These are phyloP conservation scores for Busseola fusca DNA, from an alignment of 2,888 invertebrate genomes.

Conservation along the genomic window DNA sequence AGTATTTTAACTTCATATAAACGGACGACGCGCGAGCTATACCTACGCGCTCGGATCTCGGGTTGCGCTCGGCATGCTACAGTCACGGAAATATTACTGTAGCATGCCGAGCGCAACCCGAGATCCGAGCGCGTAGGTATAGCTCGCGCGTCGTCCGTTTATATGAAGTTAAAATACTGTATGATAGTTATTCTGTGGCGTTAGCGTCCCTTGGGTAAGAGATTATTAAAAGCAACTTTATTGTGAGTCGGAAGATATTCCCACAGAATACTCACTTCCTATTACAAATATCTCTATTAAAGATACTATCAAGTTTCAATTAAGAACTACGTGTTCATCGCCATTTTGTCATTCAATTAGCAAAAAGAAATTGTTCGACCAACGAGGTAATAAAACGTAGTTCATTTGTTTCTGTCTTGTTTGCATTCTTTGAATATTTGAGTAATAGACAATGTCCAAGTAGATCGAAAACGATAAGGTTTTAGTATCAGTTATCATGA, in stretches of 20 bases:
- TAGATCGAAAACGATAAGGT: conserved; percentile 17
- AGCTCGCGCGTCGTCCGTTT: too few species aligned
- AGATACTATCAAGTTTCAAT: conserved; percentile 51
- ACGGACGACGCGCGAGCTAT: too few species aligned
- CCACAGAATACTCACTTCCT: conserved; percentile 6
- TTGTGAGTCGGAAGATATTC: neutral
- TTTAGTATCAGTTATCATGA: conserved; percentile 8
- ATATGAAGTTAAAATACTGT: too few species aligned
- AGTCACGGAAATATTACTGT: too few species aligned
- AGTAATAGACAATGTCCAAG: conserved; percentile 25
- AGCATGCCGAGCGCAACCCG: too few species aligned
- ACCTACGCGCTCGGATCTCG: too few species aligned
- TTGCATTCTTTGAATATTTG: conserved; percentile 41
- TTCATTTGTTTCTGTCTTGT: conserved; percentile 34
- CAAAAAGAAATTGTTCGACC: conserved; percentile 30
- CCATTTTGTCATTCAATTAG: conserved; percentile 52
- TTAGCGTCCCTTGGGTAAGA: neutral
- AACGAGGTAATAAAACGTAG: conserved; percentile 44
- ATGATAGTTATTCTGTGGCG: too few species aligned
- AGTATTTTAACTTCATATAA: too few species aligned
- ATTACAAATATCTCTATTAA: conserved; percentile 17
- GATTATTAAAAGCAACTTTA: neutral
- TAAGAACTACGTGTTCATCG: conserved; percentile 26
- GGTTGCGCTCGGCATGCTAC: too few species aligned
- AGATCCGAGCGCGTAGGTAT: too few species aligned